These are phyloP conservation scores for Camptogramma bilineatum DNA, from an alignment of 2,888 invertebrate species.

Conservation along the genomic window DNA sequence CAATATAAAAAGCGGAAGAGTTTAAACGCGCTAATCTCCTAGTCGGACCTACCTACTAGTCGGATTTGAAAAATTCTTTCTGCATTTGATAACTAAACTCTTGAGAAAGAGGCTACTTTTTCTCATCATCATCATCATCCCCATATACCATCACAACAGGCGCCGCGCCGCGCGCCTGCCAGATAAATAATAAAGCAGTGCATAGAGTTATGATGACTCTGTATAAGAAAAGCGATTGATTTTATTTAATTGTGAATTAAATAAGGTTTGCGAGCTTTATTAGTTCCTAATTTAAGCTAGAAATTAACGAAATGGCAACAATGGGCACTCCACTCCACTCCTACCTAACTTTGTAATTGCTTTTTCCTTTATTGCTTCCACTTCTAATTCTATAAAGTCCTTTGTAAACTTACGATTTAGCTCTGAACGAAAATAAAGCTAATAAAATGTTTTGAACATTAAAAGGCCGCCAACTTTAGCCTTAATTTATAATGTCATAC, in stretches of 20 bases:
- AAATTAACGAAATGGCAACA: conserved; percentile 15
- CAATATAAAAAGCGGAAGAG: too few relatives aligned
- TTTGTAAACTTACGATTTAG: conserved; percentile 26
- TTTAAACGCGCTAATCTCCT: too few relatives aligned
- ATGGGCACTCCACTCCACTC: conserved; percentile 11
- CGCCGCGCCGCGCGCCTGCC: too few relatives aligned
- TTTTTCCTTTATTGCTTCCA: conserved; percentile 24
- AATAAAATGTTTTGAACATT: conserved; percentile 8
- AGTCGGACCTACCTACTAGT: too few relatives aligned
- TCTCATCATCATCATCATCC: too few relatives aligned
- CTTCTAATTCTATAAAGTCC: conserved; percentile 20
- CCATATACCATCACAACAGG: too few relatives aligned
- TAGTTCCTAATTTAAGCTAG: conserved; percentile 13
- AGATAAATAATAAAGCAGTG: conserved; percentile 14
- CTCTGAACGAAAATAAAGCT: conserved; percentile 15
- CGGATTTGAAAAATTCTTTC: too few relatives aligned
- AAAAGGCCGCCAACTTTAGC: background rate
- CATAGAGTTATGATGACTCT: background rate
- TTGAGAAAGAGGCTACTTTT: too few relatives aligned
- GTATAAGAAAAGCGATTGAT: background rate
- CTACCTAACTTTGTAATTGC: conserved; percentile 30
- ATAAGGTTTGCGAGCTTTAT: conserved; percentile 4
- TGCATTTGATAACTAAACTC: too few relatives aligned
- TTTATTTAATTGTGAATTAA: background rate
- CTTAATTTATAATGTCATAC: background rate